phyloP scores from a whole-genome alignment of 2,797 vertebrate genomes.

The Brachymystax lenok region DNA sequence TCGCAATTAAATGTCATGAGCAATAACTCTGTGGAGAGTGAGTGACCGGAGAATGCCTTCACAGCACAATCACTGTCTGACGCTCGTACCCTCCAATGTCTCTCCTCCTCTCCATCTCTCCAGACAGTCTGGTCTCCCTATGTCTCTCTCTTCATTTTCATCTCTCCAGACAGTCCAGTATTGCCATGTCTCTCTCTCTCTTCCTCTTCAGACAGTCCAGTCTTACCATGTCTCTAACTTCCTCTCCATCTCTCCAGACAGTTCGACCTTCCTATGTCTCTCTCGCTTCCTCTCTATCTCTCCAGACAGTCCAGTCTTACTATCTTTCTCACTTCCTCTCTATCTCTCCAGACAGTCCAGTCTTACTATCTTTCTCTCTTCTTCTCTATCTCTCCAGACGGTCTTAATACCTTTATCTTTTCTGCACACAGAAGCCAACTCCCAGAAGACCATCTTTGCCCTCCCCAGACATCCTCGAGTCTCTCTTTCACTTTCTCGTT shows the following conservation, averaged over 20 bases:
- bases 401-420: too few relatives aligned
- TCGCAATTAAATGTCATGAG: slow-evolving; percentile 34
- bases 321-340: too few relatives aligned
- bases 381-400: too few relatives aligned
- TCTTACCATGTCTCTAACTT: not conserved
- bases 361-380: not conserved
- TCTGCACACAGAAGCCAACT: too few relatives aligned
- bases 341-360: too few relatives aligned
- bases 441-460: too few relatives aligned
- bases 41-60: slow-evolving; percentile 13
- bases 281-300: too few relatives aligned
- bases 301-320: too few relatives aligned
- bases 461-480: not conserved
- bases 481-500: not conserved
- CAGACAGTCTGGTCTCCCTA: not conserved
- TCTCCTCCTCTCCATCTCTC: too few relatives aligned
- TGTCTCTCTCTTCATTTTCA: not conserved
- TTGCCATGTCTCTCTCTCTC: too few relatives aligned
- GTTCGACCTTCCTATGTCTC: not conserved
- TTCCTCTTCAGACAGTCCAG: not conserved
- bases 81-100: not conserved
- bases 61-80: slow-evolving; percentile 5
- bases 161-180: not conserved
- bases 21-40: slow-evolving; percentile 24
- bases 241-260: not conserved